Evolutionary conservation across 2,113 vertebrate genomes (phyloP).

Genomic region (Eulemur rufifrons): DNA sequence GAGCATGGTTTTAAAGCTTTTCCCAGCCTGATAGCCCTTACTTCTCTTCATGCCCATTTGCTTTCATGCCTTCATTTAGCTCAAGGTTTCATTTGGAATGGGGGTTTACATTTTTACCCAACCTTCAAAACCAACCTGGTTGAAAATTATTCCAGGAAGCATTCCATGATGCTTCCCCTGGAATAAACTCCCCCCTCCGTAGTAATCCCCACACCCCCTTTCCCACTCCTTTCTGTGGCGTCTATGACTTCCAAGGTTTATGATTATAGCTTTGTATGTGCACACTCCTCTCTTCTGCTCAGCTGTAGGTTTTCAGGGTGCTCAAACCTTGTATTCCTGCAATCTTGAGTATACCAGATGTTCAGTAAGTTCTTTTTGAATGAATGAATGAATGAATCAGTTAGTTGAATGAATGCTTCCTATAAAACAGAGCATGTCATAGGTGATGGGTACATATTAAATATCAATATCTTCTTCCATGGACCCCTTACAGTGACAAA

Average conservation of each 20-base stretch:
- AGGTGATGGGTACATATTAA: not conserved
- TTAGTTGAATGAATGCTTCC: not conserved
- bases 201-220: not conserved
- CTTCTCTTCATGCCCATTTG: not conserved
- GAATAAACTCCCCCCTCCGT: not conserved
- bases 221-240: not conserved
- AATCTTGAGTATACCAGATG: not conserved
- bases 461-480: accelerated
- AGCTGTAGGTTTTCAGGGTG: not conserved
- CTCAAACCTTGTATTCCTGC: not conserved
- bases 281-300: not conserved
- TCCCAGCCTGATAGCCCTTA: not conserved
- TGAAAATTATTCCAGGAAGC: not conserved
- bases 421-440: not conserved
- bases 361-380: not conserved
- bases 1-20: not conserved
- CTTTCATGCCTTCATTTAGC: not conserved
- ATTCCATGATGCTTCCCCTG: not conserved
- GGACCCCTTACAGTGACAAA: not conserved
- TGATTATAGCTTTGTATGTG: not conserved
- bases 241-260: not conserved
- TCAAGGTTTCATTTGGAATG: not conserved
- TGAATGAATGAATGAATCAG: not conserved
- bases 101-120: not conserved
- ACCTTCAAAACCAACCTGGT: not conserved